Evolutionary conservation across 2,888 invertebrate genomes (phyloP).

Genomic region (Papilio gigon): DNA sequence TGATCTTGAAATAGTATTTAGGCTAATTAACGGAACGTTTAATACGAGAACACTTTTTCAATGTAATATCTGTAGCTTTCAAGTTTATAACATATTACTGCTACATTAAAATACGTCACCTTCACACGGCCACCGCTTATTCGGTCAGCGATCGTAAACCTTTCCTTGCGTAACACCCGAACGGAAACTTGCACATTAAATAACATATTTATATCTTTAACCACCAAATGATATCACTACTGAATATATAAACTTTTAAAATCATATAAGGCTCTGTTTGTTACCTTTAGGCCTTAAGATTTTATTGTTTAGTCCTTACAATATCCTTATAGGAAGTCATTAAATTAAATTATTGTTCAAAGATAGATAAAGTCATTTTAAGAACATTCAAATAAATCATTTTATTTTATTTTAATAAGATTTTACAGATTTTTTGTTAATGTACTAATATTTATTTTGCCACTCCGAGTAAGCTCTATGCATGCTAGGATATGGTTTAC

Average conservation of each 20-base stretch:
- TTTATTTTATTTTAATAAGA: too few species aligned
- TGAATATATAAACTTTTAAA: not conserved
- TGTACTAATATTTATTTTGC: too few species aligned
- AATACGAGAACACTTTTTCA: too few species aligned
- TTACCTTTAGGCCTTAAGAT: not conserved
- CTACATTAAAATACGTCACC: too few species aligned
- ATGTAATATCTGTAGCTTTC: too few species aligned
- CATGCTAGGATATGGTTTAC: too few species aligned
- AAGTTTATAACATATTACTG: too few species aligned
- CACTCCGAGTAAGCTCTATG: too few species aligned
- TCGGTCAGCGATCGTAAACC: conserved; percentile 11
- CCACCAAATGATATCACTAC: conserved; percentile 3
- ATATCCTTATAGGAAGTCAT: not conserved
- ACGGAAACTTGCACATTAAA: conserved; percentile 22
- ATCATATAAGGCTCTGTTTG: not conserved
- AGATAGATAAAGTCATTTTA: not conserved
- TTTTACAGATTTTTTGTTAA: too few species aligned
- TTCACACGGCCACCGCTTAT: not conserved
- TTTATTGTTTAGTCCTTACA: not conserved
- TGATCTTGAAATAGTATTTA: too few species aligned
- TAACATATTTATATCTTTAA: conserved; percentile 12
- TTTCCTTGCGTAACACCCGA: conserved; percentile 8
- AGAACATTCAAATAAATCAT: not conserved
- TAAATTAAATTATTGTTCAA: not conserved
- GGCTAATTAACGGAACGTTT: too few species aligned